phyloP scores from a whole-genome alignment of 2,888 invertebrate genomes.

The Caenorhabditis auriculariae region DNA sequence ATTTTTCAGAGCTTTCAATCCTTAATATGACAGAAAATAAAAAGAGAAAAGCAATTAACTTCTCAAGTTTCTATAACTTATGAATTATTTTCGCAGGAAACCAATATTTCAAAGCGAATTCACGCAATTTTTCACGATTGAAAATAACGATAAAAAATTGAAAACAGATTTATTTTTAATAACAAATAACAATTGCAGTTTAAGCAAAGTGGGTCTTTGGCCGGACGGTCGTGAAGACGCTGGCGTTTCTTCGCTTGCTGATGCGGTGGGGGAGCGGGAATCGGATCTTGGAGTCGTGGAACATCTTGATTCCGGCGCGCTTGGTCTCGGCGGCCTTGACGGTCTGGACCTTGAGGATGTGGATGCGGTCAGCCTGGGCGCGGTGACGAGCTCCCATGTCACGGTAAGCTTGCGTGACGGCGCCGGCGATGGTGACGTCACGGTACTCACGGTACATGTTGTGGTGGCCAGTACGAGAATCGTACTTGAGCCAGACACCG shows the following conservation, averaged over 20 bases:
- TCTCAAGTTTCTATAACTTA: too few species aligned
- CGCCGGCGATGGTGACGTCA: conserved; percentile 89
- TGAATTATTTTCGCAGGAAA: too few species aligned
- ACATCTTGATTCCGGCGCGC: conserved; percentile 92
- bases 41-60: too few species aligned
- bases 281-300: conserved; percentile 90
- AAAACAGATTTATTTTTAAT: conserved; percentile 25
- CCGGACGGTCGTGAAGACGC: conserved; percentile 68
- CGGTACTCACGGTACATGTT: conserved; percentile 99
- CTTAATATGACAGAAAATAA: too few species aligned
- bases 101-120: conserved; percentile 9
- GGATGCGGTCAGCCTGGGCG: conserved; percentile 92
- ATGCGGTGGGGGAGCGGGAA: conserved; percentile 85
- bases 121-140: too few species aligned
- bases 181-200: conserved; percentile 44
- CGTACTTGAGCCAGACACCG: conserved; percentile 98
- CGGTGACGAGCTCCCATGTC: conserved; percentile 99
- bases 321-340: conserved; percentile 86
- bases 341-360: conserved; percentile 85
- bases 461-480: conserved; percentile 96
- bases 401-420: conserved; percentile 78
- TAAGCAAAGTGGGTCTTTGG: conserved; percentile 67
- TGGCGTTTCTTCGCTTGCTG: conserved; percentile 67
- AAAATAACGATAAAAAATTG: too few species aligned
- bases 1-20: too few species aligned